phyloP scores from a whole-genome alignment of 2,113 vertebrate species.

The Indicator indicator region DNA sequence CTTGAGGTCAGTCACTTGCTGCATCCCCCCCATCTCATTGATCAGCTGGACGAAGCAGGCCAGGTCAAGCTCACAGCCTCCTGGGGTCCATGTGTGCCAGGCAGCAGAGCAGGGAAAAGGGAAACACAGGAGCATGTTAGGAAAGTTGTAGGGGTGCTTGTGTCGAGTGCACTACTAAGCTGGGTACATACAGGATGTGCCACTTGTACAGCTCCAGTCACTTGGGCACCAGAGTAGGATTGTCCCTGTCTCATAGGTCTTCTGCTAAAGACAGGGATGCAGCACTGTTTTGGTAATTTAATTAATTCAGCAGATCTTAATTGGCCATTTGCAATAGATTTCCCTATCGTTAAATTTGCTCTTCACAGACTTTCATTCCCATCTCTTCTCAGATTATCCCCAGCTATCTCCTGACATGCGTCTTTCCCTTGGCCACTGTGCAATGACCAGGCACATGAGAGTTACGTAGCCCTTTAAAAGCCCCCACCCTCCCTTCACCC shows the following conservation, averaged over 20 bases:
- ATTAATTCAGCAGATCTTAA: accelerated
- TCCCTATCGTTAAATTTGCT: neutral
- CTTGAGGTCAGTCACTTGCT: conserved; percentile 99
- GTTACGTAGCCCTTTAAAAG: neutral
- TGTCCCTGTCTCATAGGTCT: accelerated
- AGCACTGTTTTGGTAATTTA: neutral
- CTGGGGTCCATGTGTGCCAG: conserved; percentile 26
- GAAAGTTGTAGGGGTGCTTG: accelerated
- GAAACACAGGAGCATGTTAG: conserved; percentile 27
- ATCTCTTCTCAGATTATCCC: neutral
- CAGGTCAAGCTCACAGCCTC: conserved; percentile 98
- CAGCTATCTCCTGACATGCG: accelerated
- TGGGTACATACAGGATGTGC: neutral
- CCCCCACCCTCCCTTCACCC: accelerated
- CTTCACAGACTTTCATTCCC: neutral
- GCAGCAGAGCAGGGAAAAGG: conserved; percentile 6
- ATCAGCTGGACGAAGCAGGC: conserved; percentile 98
- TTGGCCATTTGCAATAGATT: neutral
- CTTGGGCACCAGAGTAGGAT: neutral
- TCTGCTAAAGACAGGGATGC: neutral
- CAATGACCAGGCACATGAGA: neutral
- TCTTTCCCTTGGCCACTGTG: neutral
- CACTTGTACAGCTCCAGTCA: neutral
- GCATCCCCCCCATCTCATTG: conserved; percentile 99
- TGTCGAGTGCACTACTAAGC: neutral